These are phyloP conservation scores for Chondrilla cf. caribensis DNA, from an alignment of 37 sponge, comb jelly and placozoan species.

Conservation along the genomic window DNA sequence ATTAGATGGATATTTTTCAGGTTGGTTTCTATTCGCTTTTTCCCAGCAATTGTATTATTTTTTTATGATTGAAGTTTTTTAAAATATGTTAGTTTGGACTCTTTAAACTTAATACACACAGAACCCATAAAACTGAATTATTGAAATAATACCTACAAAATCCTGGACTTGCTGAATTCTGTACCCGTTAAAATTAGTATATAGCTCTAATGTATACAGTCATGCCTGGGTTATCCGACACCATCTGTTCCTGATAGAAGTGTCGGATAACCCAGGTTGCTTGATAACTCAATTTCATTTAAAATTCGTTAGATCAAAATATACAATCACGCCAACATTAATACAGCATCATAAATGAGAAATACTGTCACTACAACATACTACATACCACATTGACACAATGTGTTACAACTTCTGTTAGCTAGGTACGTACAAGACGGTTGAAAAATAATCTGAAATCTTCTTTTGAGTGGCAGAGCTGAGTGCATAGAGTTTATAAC, in stretches of 20 bases:
- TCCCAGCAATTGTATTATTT: too few species aligned
- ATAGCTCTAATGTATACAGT: slow-evolving; percentile 13
- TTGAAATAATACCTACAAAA: too few species aligned
- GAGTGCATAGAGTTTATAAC: neutral
- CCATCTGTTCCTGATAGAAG: neutral
- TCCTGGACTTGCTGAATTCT: too few species aligned
- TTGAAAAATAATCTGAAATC: neutral
- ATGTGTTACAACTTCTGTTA: neutral
- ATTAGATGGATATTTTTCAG: too few species aligned
- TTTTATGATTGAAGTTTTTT: too few species aligned
- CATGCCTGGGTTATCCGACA: neutral
- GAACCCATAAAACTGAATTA: too few species aligned
- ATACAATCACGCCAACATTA: too few species aligned
- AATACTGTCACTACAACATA: neutral
- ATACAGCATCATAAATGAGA: neutral
- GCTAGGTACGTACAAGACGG: neutral
- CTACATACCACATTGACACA: neutral
- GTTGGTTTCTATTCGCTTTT: too few species aligned
- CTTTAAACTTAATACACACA: too few species aligned
- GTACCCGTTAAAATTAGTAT: too few species aligned
- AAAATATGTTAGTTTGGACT: too few species aligned
- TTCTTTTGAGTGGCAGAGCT: slow-evolving; percentile 10
- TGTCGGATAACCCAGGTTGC: slow-evolving; percentile 4
- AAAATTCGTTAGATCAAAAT: too few species aligned
- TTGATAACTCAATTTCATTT: neutral